Base-by-base conservation (phyloP, 2,888 invertebrate genomes). In the Troides aeacus region DNA sequence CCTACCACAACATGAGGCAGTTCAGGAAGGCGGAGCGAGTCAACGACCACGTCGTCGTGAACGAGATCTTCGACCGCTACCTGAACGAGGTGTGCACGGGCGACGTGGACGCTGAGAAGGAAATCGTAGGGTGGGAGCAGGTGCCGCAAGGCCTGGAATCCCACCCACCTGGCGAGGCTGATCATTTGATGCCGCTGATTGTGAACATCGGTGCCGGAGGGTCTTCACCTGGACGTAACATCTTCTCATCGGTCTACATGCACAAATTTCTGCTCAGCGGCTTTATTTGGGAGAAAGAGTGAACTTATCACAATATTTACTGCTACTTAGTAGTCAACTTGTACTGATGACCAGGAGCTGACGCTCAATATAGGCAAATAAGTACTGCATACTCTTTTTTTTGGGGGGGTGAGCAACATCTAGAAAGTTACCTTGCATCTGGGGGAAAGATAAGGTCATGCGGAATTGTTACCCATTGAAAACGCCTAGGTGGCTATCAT, bases 151-250 rank as follows among this genome's bases (percentile, higher is more conserved):
- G 74, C 2, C 69, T 75, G 3, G 80, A 78, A 0, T 75, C 79
- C 7, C 85, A 85, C 71, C 84, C 82, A 0, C 12, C 71, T 2
- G 76, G 79, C 0, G 76, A 81, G 17, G 84, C 84, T 0, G 85
- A 85, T 39, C 85, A 85, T 72, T 69, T 85, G 1, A 84, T 85
- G 85, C 85, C 85, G 0, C 69, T 85, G 17, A 78, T 85, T 24
- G 85, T 85, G 5, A 79, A 77, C 63, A 72, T 77, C 0, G 85
- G 84, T 0, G 84, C 85, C 0, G 80, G 78, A n/a, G 83, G 85
- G 18, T 18, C 71, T 10, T 69, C 67, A 0, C 71, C 74, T 18
- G 83, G 80, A 0, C 80, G 70, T 24, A 84, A 80, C 66, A 73
- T 84, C 8, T 84, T 81, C 23, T 74, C 77, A 10, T 75, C 77